Percentiles rank a stretch among this genome's conserved stretches.
Conservation (phyloP, 2,797 vertebrate genomes). For the Esox masquinongy region DNA sequence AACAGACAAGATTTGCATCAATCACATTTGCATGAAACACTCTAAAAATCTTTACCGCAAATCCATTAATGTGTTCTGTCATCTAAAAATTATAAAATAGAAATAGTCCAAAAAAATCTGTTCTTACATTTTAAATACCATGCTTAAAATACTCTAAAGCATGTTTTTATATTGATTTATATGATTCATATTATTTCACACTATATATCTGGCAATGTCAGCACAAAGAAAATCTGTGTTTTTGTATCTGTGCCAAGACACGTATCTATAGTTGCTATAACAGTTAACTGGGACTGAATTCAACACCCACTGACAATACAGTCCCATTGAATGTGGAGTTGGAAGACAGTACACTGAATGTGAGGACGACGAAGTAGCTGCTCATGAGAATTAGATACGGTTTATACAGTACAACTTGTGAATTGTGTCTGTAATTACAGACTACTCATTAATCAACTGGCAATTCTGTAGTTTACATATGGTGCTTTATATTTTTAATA, state of each 20-base stretch:
- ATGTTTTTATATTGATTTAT: neutral
- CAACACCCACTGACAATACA: neutral
- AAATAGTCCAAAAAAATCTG: neutral
- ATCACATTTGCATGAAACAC: conserved; percentile 27
- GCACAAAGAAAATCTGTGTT: neutral
- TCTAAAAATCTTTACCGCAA: conserved; percentile 28
- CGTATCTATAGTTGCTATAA: too few relatives aligned
- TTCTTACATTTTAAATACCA: neutral
- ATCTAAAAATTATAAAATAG: neutral
- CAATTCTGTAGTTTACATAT: neutral
- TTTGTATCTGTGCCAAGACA: too few relatives aligned
- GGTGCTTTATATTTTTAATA: neutral
- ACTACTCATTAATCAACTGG: neutral
- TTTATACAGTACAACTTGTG: neutral
- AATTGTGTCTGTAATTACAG: neutral
- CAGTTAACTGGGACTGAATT: neutral
- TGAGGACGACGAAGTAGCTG: neutral
- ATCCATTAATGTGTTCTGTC: neutral
- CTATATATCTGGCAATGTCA: neutral
- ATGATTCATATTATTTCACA: neutral
- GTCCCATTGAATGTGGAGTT: neutral
- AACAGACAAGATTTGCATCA: conserved; percentile 39
- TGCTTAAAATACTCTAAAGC: neutral
- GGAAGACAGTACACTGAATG: neutral
- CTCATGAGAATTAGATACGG: neutral